These are phyloP conservation scores for Eulacestoma nigropectus DNA, from an alignment of 2,113 vertebrate species.

Conservation along the genomic window DNA sequence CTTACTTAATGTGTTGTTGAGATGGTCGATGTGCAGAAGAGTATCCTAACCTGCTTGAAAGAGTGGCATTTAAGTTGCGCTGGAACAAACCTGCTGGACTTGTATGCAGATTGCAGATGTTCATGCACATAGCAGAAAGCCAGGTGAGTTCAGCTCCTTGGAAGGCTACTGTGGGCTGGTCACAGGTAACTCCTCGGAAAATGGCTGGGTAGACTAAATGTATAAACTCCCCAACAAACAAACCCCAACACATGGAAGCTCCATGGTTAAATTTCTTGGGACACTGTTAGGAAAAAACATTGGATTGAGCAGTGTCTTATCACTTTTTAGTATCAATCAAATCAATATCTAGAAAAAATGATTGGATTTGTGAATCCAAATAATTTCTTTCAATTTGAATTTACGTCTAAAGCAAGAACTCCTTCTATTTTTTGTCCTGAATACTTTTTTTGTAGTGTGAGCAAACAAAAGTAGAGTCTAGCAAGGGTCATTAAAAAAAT, in stretches of 20 bases:
- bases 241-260: not conserved
- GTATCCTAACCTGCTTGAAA: not conserved
- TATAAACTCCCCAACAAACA: fast-evolving
- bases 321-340: not conserved
- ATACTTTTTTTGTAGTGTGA: not conserved
- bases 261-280: not conserved
- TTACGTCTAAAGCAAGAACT: not conserved
- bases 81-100: not conserved
- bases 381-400: not conserved
- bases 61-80: not conserved
- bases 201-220: not conserved
- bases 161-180: not conserved
- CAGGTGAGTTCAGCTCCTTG: not conserved
- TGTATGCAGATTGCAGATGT: not conserved
- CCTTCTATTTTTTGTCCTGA: not conserved
- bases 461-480: not conserved
- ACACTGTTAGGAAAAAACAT: not conserved
- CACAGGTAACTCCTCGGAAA: not conserved
- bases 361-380: not conserved
- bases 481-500: not conserved
- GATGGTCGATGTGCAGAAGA: fast-evolving
- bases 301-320: not conserved
- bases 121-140: not conserved
- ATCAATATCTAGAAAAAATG: not conserved
- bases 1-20: not conserved